Percentiles rank a stretch among this genome's conserved stretches.
Evolutionary conservation across 2,888 invertebrate species (phyloP).

Genomic region (Meteorus colon): DNA sequence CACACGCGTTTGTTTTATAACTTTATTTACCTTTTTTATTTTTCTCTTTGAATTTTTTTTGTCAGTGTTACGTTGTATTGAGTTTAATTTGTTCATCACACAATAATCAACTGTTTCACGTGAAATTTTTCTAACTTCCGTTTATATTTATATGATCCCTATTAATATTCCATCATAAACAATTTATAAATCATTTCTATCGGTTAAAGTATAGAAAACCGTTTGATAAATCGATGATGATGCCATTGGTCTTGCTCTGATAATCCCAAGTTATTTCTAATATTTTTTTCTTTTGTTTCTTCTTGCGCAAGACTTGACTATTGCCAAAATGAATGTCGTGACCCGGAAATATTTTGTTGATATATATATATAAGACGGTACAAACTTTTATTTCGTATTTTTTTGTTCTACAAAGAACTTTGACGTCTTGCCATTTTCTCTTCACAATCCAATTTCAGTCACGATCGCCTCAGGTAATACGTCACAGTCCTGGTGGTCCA

Average conservation of each 20-base stretch:
- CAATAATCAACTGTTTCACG: not conserved
- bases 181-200: slow-evolving; percentile 21
- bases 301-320: not conserved
- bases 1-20: slow-evolving; percentile 2
- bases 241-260: slow-evolving; percentile 22
- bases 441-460: slow-evolving; percentile 2
- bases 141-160: not conserved
- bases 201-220: not conserved
- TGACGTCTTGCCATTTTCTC: not conserved
- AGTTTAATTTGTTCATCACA: not conserved
- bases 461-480: slow-evolving; percentile 10
- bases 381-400: not conserved
- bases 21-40: not conserved
- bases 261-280: slow-evolving; percentile 19
- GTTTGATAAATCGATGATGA: slow-evolving; percentile 10
- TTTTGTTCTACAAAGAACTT: not conserved
- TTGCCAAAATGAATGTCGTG: not conserved
- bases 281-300: not conserved
- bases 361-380: not conserved
- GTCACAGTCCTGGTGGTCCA: slow-evolving; percentile 10
- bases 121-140: not conserved
- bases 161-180: not conserved
- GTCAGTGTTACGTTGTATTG: not conserved
- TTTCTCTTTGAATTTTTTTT: not conserved
- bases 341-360: not conserved